phyloP scores from a whole-genome alignment of 2,113 vertebrate species.

The Leptodactylus fuscus region DNA sequence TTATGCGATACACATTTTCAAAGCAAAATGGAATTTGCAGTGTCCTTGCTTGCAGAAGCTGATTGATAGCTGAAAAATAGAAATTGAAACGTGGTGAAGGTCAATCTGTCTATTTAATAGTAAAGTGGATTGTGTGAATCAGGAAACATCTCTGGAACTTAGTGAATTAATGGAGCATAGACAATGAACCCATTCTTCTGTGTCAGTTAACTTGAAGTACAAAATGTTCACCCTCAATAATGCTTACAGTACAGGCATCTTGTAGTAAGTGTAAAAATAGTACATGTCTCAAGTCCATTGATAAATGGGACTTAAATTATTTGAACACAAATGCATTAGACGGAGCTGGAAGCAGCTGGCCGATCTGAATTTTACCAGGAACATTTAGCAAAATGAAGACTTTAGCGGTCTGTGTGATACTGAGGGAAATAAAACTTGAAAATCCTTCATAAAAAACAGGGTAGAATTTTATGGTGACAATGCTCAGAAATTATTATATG shows the following conservation, averaged over 20 bases:
- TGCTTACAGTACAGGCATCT: constrained; percentile 48
- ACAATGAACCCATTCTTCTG: constrained; percentile 57
- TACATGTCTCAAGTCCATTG: constrained; percentile 44
- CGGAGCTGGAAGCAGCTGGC: neutral
- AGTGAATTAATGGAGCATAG: constrained; percentile 57
- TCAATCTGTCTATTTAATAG: constrained; percentile 55
- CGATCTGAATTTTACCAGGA: neutral
- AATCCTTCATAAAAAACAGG: neutral
- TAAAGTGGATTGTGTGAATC: constrained; percentile 52
- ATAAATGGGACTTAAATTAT: constrained; percentile 38
- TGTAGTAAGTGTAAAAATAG: constrained; percentile 54
- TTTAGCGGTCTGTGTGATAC: neutral
- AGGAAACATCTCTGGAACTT: constrained; percentile 53
- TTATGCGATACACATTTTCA: constrained; percentile 3
- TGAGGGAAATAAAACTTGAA: neutral
- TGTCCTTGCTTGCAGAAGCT: constrained; percentile 33
- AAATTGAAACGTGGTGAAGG: constrained; percentile 39
- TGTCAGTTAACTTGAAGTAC: constrained; percentile 56
- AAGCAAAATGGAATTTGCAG: constrained; percentile 11
- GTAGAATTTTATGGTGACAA: neutral
- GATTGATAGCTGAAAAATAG: constrained; percentile 49
- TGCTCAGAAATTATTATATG: neutral
- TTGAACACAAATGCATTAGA: constrained; percentile 26
- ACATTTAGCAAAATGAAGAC: constrained; percentile 15
- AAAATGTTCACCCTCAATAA: constrained; percentile 55